Base-by-base conservation (phyloP, 2,888 invertebrate species). In the Cancer borealis region DNA sequence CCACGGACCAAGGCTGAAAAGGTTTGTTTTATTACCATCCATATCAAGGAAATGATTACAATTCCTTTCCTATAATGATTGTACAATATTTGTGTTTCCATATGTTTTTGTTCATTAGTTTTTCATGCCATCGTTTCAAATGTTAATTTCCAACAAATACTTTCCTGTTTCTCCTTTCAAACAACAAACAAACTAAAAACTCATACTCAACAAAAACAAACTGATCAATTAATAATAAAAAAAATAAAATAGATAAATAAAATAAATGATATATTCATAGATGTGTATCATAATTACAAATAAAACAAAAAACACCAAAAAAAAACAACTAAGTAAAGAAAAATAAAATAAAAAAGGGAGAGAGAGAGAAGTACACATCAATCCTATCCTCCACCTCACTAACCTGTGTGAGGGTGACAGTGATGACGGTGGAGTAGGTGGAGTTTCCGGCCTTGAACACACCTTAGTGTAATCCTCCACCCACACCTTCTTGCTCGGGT, bases 361-460 rank as follows among this genome's bases (percentile, higher is more conserved):
- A 5, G 4, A 5, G n/a, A 66, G n/a, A 66, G 66, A 54, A 54
- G 12, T 14, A 47, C 30, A 30, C 60, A 3, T 49, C 12, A 90
- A 30, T 30, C 30, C 84, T 10, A 3, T 26, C 39, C 39, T 39
- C 39, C 39, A 39, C 14, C 45, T 47, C 4, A 66, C 45, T 66
- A 26, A 91, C 91, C 73, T 30, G 26, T 73, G 73, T 26, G n/a
- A 91, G 17, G 46, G 73, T 14, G 84, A 89, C 5, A 26, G 54
- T 79, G 91, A 45, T 6, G 92, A 30, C 2, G 93, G 89, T 10
- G 89, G 93, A 10, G 93, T 89, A 17, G 49, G 93, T 1, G 89
- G 93, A 17, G 46, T 17, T 4, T 88, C 60, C 3, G 89, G 93
- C 39, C 49, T 45, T 17, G 89, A 30, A 45, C 45, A 73, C 0